Conservation (phyloP, 2,888 invertebrate species). For the Rhopalosiphum nymphaeae region DNA sequence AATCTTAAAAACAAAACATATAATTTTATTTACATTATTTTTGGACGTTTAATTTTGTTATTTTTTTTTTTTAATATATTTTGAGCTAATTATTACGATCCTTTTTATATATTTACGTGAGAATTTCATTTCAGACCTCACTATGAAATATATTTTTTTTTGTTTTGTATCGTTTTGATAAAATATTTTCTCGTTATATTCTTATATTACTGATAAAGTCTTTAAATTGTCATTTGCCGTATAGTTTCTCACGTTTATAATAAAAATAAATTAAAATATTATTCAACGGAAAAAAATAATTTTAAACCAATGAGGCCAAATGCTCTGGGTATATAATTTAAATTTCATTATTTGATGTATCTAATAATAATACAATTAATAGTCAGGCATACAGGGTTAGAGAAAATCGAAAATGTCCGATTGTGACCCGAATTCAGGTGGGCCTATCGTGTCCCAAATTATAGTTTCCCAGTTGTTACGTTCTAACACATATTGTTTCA, state of each 20-base stretch:
- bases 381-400: neutral
- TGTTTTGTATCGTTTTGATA: neutral
- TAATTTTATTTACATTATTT: neutral
- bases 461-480: neutral
- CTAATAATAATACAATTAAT: neutral
- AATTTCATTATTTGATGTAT: neutral
- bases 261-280: neutral
- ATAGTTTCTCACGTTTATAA: neutral
- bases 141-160: neutral
- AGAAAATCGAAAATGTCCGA: neutral
- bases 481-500: neutral
- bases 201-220: neutral
- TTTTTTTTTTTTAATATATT: neutral
- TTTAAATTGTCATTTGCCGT: neutral
- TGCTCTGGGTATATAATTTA: neutral
- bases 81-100: neutral
- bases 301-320: neutral
- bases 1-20: too few relatives aligned
- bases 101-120: neutral
- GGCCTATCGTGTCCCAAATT: neutral
- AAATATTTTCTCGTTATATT: neutral
- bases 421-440: neutral
- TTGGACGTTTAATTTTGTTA: neutral
- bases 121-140: neutral
- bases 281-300: neutral